Conservation (phyloP, 64 coral and sea anemone genomes). For the Montipora efflorescens region DNA sequence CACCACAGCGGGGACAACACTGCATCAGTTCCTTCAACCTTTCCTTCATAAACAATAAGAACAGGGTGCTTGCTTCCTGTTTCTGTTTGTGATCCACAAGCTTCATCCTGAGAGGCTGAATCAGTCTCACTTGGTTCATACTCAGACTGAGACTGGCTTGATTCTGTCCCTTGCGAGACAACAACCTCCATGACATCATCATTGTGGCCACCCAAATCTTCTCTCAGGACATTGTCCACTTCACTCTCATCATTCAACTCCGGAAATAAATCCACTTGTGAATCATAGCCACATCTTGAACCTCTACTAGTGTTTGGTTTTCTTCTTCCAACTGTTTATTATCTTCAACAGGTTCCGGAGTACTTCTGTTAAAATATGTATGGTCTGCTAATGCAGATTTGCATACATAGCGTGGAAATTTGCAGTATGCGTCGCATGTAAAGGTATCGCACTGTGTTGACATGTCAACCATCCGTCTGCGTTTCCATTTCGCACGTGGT, state of each 20-base stretch:
- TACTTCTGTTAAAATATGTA: neutral
- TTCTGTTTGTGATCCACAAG: neutral
- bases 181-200: constrained; percentile 10
- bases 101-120: neutral
- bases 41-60: constrained; percentile 45
- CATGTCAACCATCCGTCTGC: neutral
- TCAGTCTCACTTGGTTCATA: neutral
- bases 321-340: too few species aligned
- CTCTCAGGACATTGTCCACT: neutral
- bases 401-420: neutral
- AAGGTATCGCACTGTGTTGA: neutral
- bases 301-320: too few species aligned
- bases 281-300: neutral
- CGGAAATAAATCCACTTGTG: neutral
- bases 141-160: neutral
- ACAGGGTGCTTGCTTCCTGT: neutral
- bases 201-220: neutral
- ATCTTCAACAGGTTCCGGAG: too few species aligned
- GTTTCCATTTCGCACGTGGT: neutral
- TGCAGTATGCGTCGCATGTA: neutral
- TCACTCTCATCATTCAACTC: neutral
- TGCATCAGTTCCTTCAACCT: constrained; percentile 27
- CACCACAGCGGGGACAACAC: constrained; percentile 59
- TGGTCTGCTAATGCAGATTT: neutral
- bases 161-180: neutral